These are phyloP conservation scores for Adineta ricciae DNA, from an alignment of 2,888 invertebrate genomes.

Conservation along the genomic window DNA sequence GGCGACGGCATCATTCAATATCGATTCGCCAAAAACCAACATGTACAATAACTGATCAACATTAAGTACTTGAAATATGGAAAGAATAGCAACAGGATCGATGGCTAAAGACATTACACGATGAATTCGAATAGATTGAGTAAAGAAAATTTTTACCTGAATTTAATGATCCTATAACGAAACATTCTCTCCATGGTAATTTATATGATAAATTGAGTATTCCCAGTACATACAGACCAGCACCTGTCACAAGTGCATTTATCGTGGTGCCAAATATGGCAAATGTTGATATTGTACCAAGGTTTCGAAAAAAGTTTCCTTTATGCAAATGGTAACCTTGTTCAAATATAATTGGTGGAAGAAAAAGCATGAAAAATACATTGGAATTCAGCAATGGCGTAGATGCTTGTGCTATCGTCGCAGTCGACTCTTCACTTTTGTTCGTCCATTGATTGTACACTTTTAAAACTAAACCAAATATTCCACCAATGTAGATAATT, in stretches of 20 bases:
- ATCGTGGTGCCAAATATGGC: slow-evolving; percentile 93
- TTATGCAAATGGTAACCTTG: slow-evolving; percentile 97
- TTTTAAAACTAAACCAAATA: slow-evolving; percentile 80
- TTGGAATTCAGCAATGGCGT: slow-evolving; percentile 89
- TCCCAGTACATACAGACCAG: slow-evolving; percentile 85
- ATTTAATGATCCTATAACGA: slow-evolving; percentile 93
- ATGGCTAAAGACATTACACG: slow-evolving; percentile 92
- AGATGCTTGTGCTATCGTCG: neutral
- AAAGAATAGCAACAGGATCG: slow-evolving; percentile 95
- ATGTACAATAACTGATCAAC: slow-evolving; percentile 95
- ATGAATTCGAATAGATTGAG: neutral
- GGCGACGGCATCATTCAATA: slow-evolving; percentile 92
- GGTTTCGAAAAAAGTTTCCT: slow-evolving; percentile 70
- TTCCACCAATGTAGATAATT: slow-evolving; percentile 70
- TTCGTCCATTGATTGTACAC: slow-evolving; percentile 75
- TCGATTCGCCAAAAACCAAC: slow-evolving; percentile 93
- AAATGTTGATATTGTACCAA: slow-evolving; percentile 93
- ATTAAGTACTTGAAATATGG: slow-evolving; percentile 92
- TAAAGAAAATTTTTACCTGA: slow-evolving; percentile 59
- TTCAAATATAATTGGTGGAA: slow-evolving; percentile 98
- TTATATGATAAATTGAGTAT: slow-evolving; percentile 54
- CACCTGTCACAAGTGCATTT: slow-evolving; percentile 89
- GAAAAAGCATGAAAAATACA: slow-evolving; percentile 84
- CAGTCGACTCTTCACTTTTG: neutral
- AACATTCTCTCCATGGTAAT: slow-evolving; percentile 46